These are phyloP conservation scores for Chelon auratus DNA, from an alignment of 2,797 vertebrate genomes.

Conservation along the genomic window DNA sequence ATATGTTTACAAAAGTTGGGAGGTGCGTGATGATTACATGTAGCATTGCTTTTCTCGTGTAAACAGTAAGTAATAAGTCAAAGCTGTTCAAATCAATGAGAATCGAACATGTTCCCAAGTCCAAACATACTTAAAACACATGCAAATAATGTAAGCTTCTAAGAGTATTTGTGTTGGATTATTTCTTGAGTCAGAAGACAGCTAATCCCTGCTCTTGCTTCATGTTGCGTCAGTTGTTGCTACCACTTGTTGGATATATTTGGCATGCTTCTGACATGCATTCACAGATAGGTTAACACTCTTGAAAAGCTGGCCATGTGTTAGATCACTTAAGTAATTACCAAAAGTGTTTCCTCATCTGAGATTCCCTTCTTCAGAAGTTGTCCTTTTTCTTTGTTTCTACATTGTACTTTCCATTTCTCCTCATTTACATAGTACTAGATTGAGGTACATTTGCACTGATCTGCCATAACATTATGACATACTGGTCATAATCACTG, in stretches of 20 bases:
- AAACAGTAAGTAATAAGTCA: not conserved
- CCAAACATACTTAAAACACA: not conserved
- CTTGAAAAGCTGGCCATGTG: conserved; percentile 20
- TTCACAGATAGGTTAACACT: conserved; percentile 53
- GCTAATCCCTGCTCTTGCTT: conserved; percentile 53
- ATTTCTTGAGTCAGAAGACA: not conserved
- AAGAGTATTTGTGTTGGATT: conserved; percentile 4
- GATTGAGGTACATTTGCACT: not conserved
- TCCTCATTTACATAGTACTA: not conserved
- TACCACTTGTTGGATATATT: conserved; percentile 46
- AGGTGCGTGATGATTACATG: not conserved
- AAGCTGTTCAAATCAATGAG: not conserved
- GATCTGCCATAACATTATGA: too few relatives aligned
- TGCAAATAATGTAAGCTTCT: not conserved
- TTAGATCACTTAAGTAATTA: conserved; percentile 7
- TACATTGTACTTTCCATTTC: not conserved
- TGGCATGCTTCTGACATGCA: conserved; percentile 28
- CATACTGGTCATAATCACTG: too few relatives aligned
- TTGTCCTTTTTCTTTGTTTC: not conserved
- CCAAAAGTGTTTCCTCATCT: conserved; percentile 10
- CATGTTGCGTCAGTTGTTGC: conserved; percentile 63
- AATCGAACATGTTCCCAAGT: not conserved
- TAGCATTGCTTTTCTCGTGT: not conserved
- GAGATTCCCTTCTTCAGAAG: not conserved
- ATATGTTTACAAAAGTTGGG: too few relatives aligned